These are phyloP conservation scores for Thymallus thymallus DNA, from an alignment of 2,113 vertebrate species.

Conservation along the genomic window DNA sequence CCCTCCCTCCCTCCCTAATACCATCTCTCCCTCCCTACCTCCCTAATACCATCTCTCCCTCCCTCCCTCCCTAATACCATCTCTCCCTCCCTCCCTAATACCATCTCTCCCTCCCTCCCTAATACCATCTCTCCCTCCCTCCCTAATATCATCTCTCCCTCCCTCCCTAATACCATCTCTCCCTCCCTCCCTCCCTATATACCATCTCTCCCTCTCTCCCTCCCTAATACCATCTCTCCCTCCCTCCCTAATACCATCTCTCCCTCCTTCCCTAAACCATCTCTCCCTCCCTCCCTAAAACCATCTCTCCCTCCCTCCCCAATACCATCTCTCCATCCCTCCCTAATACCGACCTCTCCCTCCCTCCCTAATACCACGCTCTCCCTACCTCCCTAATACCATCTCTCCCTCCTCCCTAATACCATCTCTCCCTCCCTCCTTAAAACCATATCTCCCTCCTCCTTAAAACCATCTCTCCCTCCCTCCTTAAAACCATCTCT, in stretches of 20 bases:
- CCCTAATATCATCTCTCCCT: too few species aligned
- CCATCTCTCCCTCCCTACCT: not conserved
- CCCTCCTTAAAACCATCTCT: too few species aligned
- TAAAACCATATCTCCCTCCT: not conserved
- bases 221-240: not conserved
- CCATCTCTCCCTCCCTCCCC: not conserved
- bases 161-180: not conserved
- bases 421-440: not conserved
- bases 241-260: too few species aligned
- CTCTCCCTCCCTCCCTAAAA: not conserved
- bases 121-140: not conserved
- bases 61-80: not conserved
- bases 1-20: not conserved
- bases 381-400: too few species aligned
- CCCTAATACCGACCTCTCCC: too few species aligned
- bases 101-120: not conserved
- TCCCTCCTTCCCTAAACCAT: not conserved
- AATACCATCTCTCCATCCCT: not conserved
- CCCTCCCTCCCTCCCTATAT: too few species aligned
- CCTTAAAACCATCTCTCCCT: not conserved
- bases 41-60: too few species aligned
- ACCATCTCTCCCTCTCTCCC: not conserved
- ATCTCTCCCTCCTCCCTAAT: not conserved
- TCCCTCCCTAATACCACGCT: not conserved
- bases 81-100: not conserved